These are phyloP conservation scores for Morelia viridis DNA, from an alignment of 2,797 vertebrate genomes.

Conservation along the genomic window DNA sequence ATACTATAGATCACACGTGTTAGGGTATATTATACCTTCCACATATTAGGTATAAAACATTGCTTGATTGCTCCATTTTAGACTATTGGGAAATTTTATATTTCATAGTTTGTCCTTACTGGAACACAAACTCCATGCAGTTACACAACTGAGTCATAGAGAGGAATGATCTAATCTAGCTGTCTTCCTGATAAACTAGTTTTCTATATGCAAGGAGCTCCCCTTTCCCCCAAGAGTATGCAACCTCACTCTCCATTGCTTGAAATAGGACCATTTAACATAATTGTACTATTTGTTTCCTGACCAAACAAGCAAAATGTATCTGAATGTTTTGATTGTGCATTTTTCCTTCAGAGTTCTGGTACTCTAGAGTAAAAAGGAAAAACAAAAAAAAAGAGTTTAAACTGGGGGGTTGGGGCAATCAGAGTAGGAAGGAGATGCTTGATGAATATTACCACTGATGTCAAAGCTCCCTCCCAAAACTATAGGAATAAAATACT, in stretches of 20 bases:
- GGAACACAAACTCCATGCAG: neutral
- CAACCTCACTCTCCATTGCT: neutral
- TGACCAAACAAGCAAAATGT: neutral
- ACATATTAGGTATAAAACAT: neutral
- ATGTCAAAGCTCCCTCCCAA: neutral
- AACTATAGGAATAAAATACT: neutral
- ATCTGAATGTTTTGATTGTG: neutral
- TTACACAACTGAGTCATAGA: neutral
- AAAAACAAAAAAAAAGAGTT: neutral
- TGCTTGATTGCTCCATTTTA: neutral
- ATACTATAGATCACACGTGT: neutral
- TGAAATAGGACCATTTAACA: neutral
- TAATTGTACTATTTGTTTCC: neutral
- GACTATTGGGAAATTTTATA: neutral
- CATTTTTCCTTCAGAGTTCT: neutral
- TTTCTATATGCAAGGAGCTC: neutral
- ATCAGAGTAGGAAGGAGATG: neutral
- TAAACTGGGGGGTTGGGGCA: neutral
- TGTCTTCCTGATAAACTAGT: neutral
- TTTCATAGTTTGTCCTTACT: neutral
- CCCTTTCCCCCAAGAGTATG: neutral
- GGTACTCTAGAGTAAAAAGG: neutral
- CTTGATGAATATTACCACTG: neutral
- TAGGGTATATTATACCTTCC: neutral
- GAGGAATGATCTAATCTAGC: neutral